Conservation (phyloP, 2,797 vertebrate species). For the Helarctos malayanus region DNA sequence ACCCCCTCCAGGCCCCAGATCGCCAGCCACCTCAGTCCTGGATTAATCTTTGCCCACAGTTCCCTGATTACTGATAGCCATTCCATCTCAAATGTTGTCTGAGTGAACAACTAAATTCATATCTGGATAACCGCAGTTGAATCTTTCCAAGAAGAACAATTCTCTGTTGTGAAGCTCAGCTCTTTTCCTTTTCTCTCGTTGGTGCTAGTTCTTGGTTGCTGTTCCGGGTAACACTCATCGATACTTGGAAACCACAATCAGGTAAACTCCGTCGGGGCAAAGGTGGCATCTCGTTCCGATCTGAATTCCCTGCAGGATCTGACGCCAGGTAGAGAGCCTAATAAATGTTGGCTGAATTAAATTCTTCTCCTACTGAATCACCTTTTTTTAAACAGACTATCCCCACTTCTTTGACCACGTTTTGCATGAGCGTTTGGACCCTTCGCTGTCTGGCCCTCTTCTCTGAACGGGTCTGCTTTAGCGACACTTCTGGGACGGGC, state of each 20-base stretch:
- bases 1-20: not conserved
- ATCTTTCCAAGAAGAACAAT: not conserved
- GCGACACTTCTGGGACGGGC: not conserved
- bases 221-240: no score
- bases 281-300: not conserved
- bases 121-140: no score
- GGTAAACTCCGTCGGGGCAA: not conserved
- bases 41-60: not conserved
- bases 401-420: not conserved
- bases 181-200: not conserved
- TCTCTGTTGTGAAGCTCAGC: not conserved
- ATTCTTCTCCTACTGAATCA: not conserved
- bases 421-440: not conserved
- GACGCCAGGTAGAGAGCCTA: no score
- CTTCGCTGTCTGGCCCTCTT: not conserved
- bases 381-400: not conserved
- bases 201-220: not conserved
- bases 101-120: not conserved
- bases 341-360: no score
- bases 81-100: not conserved
- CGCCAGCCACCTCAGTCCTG: not conserved
- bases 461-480: not conserved
- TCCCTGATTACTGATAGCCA: not conserved
- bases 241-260: accelerated
- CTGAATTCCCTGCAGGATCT: not conserved